Evolutionary conservation across 2,797 vertebrate genomes (phyloP).

Genomic region (Muscicapa striata): DNA sequence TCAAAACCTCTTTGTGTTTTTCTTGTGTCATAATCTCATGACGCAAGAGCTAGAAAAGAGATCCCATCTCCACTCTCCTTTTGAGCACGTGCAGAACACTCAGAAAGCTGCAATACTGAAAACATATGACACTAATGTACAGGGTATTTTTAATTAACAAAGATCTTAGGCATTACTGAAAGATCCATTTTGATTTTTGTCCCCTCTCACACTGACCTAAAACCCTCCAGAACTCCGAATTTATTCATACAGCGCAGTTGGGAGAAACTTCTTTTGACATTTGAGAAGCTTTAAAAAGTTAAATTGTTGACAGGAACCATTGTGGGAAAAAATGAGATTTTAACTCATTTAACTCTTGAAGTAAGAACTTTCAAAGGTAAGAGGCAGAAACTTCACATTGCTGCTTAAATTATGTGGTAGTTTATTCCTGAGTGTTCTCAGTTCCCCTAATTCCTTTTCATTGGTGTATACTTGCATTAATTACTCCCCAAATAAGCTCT

Average conservation of each 20-base stretch:
- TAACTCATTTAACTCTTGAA: background rate
- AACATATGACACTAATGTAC: background rate
- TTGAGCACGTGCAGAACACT: background rate
- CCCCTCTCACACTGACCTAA: background rate
- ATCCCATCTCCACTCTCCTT: background rate
- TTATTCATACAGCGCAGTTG: background rate
- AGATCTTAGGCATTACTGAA: background rate
- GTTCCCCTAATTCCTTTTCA: background rate
- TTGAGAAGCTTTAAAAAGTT: background rate
- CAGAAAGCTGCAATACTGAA: background rate
- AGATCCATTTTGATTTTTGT: background rate
- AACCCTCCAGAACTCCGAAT: background rate
- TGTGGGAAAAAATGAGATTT: background rate
- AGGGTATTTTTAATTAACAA: background rate
- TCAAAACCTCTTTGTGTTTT: background rate
- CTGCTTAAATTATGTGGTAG: background rate
- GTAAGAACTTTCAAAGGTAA: background rate
- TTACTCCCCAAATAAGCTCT: background rate
- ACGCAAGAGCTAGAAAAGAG: background rate
- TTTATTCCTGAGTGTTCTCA: background rate
- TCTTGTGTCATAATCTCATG: background rate
- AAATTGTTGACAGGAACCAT: background rate
- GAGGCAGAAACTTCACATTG: background rate
- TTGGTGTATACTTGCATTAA: background rate
- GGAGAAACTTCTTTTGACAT: constrained; percentile 5